phyloP scores from a whole-genome alignment of 2,888 invertebrate genomes.

The Spisula subtruncata region DNA sequence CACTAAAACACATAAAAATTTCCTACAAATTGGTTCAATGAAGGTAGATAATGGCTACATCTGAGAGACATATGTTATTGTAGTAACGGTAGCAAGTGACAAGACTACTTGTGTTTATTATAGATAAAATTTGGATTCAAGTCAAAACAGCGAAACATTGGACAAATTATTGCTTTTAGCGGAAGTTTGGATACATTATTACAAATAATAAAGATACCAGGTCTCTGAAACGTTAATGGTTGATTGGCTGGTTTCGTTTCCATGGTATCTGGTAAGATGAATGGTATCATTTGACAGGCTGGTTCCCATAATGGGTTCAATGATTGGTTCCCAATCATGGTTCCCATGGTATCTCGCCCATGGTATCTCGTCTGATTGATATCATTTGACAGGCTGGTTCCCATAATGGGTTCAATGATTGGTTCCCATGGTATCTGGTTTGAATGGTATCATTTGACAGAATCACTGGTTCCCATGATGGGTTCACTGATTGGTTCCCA shows the following conservation, averaged over 20 bases:
- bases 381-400: too few species aligned
- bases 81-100: constrained; percentile 15
- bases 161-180: background rate
- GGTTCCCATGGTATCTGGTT: too few species aligned
- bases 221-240: background rate
- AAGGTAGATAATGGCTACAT: background rate
- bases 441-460: too few species aligned
- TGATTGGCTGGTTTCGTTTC: too few species aligned
- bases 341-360: too few species aligned
- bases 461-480: too few species aligned
- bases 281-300: too few species aligned
- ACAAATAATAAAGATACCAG: background rate
- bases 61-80: background rate
- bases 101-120: background rate
- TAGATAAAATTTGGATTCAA: constrained; percentile 29
- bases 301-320: too few species aligned
- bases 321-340: background rate
- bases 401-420: too few species aligned
- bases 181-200: background rate
- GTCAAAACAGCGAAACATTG: constrained; percentile 19
- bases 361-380: too few species aligned
- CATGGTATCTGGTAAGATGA: too few species aligned
- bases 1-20: background rate
- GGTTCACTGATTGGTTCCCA: too few species aligned
- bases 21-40: constrained; percentile 8